Evolutionary conservation across 2,797 vertebrate genomes (phyloP).

Genomic region (Lithobates pipiens): DNA sequence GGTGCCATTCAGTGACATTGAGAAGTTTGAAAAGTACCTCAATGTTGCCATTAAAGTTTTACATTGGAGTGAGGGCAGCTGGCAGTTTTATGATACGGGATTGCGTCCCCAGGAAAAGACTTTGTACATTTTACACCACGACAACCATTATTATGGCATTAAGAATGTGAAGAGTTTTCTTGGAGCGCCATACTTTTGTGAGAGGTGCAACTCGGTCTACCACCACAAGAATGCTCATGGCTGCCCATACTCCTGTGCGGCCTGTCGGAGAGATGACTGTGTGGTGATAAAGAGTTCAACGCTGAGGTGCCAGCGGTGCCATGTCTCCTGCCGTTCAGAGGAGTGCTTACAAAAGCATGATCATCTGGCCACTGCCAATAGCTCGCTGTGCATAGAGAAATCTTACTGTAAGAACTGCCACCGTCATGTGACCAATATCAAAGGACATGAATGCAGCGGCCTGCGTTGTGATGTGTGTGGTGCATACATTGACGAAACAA

Average conservation of each 20-base stretch:
- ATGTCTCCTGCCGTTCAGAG: background rate
- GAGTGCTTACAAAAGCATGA: background rate
- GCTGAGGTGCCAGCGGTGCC: background rate
- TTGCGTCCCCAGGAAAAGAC: background rate
- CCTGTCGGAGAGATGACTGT: background rate
- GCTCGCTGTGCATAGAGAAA: background rate
- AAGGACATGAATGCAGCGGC: background rate
- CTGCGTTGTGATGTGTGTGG: background rate
- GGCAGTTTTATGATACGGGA: background rate
- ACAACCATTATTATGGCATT: slow-evolving; percentile 2
- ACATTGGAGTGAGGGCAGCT: background rate
- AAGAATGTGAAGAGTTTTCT: slow-evolving; percentile 1
- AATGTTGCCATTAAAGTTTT: background rate
- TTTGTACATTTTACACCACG: background rate
- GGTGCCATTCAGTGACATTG: slow-evolving; percentile 2
- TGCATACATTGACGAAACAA: background rate
- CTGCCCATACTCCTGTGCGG: background rate
- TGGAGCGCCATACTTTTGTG: background rate
- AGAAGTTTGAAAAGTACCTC: background rate
- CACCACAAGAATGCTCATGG: background rate
- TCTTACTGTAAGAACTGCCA: background rate
- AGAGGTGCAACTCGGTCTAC: background rate
- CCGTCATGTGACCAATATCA: background rate
- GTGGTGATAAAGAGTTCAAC: fast-evolving
- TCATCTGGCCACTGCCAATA: background rate